Conservation (phyloP, 2,888 invertebrate species). For the Halocaridina rubra region DNA sequence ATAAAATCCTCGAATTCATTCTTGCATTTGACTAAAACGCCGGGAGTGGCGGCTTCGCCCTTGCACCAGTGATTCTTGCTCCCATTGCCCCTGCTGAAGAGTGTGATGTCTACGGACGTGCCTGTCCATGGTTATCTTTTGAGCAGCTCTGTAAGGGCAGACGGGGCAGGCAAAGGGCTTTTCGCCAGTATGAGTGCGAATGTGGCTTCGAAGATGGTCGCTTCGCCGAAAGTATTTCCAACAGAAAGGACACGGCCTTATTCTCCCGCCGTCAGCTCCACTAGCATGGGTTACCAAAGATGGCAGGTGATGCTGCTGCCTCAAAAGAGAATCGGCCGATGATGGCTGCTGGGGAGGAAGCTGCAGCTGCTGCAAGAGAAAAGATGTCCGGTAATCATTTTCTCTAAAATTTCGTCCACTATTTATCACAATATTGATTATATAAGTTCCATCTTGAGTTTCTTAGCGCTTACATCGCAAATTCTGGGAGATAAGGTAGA, state of each 20-base stretch:
- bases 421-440: no score
- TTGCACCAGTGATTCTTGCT: no score
- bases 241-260: conserved; percentile 86
- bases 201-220: conserved; percentile 97
- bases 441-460: no score
- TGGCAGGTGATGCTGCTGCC: neutral
- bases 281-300: neutral
- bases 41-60: no score
- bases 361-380: conserved; percentile 57
- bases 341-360: conserved; percentile 11
- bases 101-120: conserved; percentile 51
- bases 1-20: no score
- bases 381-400: no score
- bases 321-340: no score
- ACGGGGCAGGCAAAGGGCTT: conserved; percentile 88
- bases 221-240: conserved; percentile 94
- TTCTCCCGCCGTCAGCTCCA: conserved; percentile 22
- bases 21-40: no score
- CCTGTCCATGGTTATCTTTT: conserved; percentile 59
- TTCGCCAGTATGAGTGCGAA: conserved; percentile 96
- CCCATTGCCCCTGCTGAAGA: conserved; percentile 43
- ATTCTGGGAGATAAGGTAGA: no score
- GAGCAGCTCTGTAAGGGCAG: conserved; percentile 57
- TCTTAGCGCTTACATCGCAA: no score
- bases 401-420: no score